These are phyloP conservation scores for Hippolais icterina DNA, from an alignment of 2,113 vertebrate species.

Conservation along the genomic window DNA sequence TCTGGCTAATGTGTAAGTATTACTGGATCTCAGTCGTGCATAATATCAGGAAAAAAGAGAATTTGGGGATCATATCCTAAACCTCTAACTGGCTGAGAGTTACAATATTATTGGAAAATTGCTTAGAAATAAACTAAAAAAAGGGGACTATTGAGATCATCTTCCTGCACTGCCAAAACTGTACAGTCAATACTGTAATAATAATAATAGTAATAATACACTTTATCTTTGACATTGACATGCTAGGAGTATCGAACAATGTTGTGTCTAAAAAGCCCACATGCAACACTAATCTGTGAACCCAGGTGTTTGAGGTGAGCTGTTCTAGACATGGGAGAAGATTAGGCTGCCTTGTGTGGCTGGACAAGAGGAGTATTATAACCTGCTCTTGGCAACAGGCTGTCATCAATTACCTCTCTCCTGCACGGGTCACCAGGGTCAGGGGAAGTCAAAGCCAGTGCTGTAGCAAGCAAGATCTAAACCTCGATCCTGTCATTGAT, in stretches of 20 bases:
- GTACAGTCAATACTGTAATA: background rate
- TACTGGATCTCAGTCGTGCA: background rate
- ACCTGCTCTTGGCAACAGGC: background rate
- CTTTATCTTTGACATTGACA: background rate
- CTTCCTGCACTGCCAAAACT: background rate
- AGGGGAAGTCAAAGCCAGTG: background rate
- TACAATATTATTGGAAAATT: background rate
- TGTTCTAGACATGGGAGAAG: background rate
- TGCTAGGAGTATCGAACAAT: background rate
- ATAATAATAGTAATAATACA: background rate
- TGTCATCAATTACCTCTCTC: conserved; percentile 16
- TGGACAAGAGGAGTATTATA: background rate
- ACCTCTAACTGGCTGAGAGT: background rate
- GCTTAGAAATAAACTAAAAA: background rate
- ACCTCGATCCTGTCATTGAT: background rate
- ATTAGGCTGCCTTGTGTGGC: background rate
- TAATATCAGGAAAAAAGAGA: background rate
- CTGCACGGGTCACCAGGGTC: background rate
- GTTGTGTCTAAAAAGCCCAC: background rate
- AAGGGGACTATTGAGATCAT: background rate
- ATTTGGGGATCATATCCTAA: background rate
- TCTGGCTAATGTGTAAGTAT: background rate
- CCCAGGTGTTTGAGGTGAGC: background rate
- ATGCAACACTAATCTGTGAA: background rate
- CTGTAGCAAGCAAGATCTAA: conserved; percentile 3